These are phyloP conservation scores for Ectropis crepuscularia DNA, from an alignment of 2,888 invertebrate species.

Conservation along the genomic window DNA sequence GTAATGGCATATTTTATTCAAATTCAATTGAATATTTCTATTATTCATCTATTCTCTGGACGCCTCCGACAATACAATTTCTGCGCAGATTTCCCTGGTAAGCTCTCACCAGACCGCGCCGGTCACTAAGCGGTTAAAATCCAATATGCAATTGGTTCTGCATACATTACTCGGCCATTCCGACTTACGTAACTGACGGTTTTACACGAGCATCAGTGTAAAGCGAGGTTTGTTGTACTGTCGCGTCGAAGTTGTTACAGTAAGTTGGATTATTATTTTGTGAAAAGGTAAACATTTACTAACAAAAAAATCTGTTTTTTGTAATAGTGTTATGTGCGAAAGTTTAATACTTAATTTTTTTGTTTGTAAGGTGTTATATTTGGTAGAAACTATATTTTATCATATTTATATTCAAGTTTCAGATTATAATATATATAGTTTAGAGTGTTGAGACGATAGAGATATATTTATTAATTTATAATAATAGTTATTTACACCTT, in stretches of 20 bases:
- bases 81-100: conserved; percentile 10
- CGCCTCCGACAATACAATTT: conserved; percentile 5
- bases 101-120: conserved; percentile 15
- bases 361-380: too few relatives aligned
- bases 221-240: conserved; percentile 38
- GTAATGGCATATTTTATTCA: conserved; percentile 3
- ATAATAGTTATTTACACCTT: too few relatives aligned
- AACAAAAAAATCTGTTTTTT: too few relatives aligned
- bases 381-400: too few relatives aligned
- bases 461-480: too few relatives aligned
- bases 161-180: conserved; percentile 53
- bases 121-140: conserved; percentile 41
- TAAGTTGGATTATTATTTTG: too few relatives aligned
- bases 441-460: too few relatives aligned
- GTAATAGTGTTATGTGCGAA: too few relatives aligned
- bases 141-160: conserved; percentile 57
- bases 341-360: too few relatives aligned
- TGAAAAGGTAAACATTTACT: too few relatives aligned
- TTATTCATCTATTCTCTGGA: conserved; percentile 10
- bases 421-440: too few relatives aligned
- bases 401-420: too few relatives aligned
- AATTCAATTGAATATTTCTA: conserved; percentile 15
- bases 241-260: neutral
- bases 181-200: conserved; percentile 45
- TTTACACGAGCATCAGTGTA: conserved; percentile 49